Conservation (phyloP, 2,888 invertebrate species). For the Anarsia innoxiella region DNA sequence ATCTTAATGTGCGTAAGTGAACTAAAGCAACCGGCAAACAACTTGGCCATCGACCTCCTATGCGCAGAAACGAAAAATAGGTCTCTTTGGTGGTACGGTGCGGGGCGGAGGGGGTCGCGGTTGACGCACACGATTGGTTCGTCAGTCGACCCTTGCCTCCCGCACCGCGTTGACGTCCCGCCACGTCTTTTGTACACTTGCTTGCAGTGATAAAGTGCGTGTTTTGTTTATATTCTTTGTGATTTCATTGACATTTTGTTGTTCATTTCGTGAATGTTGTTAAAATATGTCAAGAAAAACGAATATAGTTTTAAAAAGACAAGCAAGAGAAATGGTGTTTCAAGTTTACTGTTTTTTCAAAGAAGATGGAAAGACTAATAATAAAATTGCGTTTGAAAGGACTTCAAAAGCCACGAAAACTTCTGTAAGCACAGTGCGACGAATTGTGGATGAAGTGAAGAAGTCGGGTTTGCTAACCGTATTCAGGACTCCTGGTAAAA, state of each 20-base stretch:
- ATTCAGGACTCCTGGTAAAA: constrained; percentile 1
- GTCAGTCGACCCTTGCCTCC: background rate
- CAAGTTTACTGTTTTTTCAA: constrained; percentile 6
- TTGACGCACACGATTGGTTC: background rate
- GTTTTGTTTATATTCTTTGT: constrained; percentile 1
- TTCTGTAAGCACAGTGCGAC: background rate
- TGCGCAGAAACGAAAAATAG: constrained; percentile 4
- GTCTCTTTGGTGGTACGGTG: constrained; percentile 1
- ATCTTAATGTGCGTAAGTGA: too few relatives aligned
- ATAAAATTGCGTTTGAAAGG: background rate
- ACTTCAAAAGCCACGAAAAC: constrained; percentile 3
- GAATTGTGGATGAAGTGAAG: background rate
- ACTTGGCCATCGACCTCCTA: background rate
- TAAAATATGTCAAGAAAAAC: constrained; percentile 1
- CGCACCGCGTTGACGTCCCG: background rate
- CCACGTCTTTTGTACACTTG: background rate
- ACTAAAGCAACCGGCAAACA: background rate
- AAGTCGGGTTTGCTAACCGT: constrained; percentile 1
- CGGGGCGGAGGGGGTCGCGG: too few relatives aligned
- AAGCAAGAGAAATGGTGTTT: constrained; percentile 5
- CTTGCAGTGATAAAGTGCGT: background rate
- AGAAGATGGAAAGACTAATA: constrained; percentile 3
- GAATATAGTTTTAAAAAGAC: constrained; percentile 4
- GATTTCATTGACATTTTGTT: background rate
- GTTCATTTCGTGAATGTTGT: background rate